These are phyloP conservation scores for Chromobotia macracanthus DNA, from an alignment of 2,797 vertebrate genomes.

Conservation along the genomic window DNA sequence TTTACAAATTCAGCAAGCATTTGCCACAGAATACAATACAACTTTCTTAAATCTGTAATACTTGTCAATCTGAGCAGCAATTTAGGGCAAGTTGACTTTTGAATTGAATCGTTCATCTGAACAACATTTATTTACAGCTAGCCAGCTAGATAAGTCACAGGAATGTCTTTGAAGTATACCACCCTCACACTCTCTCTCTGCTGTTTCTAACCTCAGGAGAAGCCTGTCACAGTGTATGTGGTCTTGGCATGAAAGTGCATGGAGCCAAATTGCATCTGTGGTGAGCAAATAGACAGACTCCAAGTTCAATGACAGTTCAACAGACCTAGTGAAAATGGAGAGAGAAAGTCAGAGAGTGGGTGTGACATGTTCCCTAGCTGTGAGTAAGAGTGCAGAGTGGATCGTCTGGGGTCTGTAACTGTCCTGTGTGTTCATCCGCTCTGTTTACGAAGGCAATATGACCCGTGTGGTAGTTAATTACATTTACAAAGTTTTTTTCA, in stretches of 20 bases:
- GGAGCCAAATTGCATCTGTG: slow-evolving; percentile 39
- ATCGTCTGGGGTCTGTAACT: background rate
- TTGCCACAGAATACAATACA: background rate
- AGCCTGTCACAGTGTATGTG: slow-evolving; percentile 42
- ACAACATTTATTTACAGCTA: slow-evolving; percentile 38
- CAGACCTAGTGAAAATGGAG: slow-evolving; percentile 42
- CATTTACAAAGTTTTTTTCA: slow-evolving; percentile 1
- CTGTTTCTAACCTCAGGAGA: slow-evolving; percentile 41
- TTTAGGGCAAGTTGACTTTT: background rate
- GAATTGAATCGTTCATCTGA: slow-evolving; percentile 9
- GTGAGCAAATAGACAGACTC: slow-evolving; percentile 45
- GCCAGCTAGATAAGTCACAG: slow-evolving; percentile 10
- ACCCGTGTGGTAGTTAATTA: background rate
- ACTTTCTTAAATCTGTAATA: background rate
- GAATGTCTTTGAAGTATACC: slow-evolving; percentile 41
- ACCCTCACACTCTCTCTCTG: slow-evolving; percentile 11
- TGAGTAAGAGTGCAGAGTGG: background rate
- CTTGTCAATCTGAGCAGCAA: background rate
- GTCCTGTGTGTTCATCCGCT: background rate
- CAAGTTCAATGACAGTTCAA: slow-evolving; percentile 49
- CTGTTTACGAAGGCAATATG: background rate
- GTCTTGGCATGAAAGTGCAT: slow-evolving; percentile 39
- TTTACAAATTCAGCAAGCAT: background rate
- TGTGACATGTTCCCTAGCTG: background rate
- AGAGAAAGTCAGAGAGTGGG: slow-evolving; percentile 15